Evolutionary conservation across 1,140 invertebrate species (phyloP), one percentile per base, ranked within the genome.

Genomic region (Lepidostoma basale): DNA sequence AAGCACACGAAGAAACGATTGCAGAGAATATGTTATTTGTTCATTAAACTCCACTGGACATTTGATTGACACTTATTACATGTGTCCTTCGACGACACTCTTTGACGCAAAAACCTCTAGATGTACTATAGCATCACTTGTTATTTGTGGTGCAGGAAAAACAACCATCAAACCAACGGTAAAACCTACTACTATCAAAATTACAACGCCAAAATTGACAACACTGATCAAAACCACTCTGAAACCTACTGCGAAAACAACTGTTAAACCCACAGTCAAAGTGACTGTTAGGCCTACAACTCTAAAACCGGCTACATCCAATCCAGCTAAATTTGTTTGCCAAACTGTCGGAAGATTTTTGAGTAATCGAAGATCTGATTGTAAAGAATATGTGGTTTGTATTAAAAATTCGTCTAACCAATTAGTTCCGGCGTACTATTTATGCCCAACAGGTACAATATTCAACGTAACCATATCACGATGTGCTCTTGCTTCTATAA

Each of bases 321-420:
- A n/a, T n/a, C n/a, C n/a, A n/a, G n/a, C n/a, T n/a, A n/a, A n/a
- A 40, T 49, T 25, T 23, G 26, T 25, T 12, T 67, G 64, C 30
- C 1, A 18, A 8, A 39, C 52, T 5, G 16, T 4, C 3, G 64
- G 64, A n/a, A 14, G 64, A 40, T 44, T 44, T 42, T 9, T 36
- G 45, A 54, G 54, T 18, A 14, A 20, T 10, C 22, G 36, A 23
- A 40, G 36, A n/a, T 16, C 10, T 9, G 25, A 44, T n/a, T 67
- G 64, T 20, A 67, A 59, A 18, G 49, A 39, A 23, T 67, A 67
- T n/a, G 39, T 67, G 25, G 3, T 67, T 3, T 67, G 49, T 36
- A 23, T 16, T 58, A 6, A 18, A 20, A 39, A 59, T 12, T 33
- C 36, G 12, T 5, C 2, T 8, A 20, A 20, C 6, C 14, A 47